Base-by-base conservation (phyloP, 2,113 vertebrate genomes). In the Lipophrys pholis region DNA sequence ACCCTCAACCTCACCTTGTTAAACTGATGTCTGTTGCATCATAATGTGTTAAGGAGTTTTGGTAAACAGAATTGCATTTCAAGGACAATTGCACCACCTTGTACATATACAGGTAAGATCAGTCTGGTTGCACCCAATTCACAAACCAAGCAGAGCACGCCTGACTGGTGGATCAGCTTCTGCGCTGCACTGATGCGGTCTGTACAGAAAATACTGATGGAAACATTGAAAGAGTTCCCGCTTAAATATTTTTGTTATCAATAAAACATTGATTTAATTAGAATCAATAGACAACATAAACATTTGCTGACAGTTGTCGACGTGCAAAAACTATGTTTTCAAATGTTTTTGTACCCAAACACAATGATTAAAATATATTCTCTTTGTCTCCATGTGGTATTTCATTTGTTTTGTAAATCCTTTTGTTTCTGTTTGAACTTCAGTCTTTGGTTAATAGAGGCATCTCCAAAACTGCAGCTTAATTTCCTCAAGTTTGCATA, bases 61-160 rank as follows among this genome's bases (percentile, higher is more conserved):
- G 2, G 16, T 11, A 10, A 35, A 6, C 30, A 41, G 43, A 48
- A 12, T 8, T 6, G 57, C 12, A 15, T 17, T 54, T 7, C 16
- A 17, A 45, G 57, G 15, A 7, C 9, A 15, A 21, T 10, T 38
- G 7, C 11, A 49, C 0, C 4, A 21, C 21, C 8, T 71, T 5
- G 50, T 65, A 11, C 56, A 60, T 35, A 51, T 61, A 11, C n/a
- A 69, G 16, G 8, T 35, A 30, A 36, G 38, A 60, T 51, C 15
- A 17, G 8, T 65, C 30, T 50, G 53, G 63, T 55, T 41, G 42
- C 17, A 57, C 45, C 14, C 6, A 69, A 65, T 60, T 39, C 16
- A 52, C 36, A n/a, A n/a, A n/a, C n/a, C n/a, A n/a, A n/a, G 21
- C 8, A 54, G 45, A 9, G n/a, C 6, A 39, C 10, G 46, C 0